Conservation (phyloP, 2,113 vertebrate species). For the Varanus salvator region DNA sequence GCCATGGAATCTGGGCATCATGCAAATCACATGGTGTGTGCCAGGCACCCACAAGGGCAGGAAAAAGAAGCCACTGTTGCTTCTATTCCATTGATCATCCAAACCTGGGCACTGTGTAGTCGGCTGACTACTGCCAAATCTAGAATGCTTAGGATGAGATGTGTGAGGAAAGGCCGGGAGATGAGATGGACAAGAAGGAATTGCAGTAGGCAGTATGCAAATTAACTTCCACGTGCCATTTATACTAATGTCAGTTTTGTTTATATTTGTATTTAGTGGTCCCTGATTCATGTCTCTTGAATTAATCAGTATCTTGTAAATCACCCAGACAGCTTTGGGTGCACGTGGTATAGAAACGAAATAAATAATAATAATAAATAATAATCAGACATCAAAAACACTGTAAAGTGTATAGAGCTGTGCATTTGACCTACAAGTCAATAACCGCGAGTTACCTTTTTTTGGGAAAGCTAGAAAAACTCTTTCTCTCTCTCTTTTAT, state of each 20-base stretch:
- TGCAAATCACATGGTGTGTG: no score
- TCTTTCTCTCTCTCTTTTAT: slow-evolving; percentile 5
- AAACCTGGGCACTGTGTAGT: no score
- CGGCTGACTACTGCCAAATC: no score
- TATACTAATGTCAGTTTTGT: background rate
- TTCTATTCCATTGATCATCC: no score
- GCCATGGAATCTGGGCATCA: no score
- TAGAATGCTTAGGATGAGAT: background rate
- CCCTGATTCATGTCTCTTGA: background rate
- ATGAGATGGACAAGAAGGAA: background rate
- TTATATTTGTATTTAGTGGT: background rate
- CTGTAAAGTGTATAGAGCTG: background rate
- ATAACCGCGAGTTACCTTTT: slow-evolving; percentile 1
- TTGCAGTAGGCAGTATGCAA: background rate
- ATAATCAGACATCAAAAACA: background rate
- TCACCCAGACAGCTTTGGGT: no score
- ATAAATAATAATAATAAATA: no score
- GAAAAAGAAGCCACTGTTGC: no score
- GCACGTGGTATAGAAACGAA: no score
- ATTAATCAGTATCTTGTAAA: background rate
- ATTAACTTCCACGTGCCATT: background rate
- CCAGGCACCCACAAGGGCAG: no score
- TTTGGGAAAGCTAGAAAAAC: background rate
- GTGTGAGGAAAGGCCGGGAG: slow-evolving; percentile 2
- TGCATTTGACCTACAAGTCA: background rate